phyloP scores from a whole-genome alignment of 2,888 invertebrate species.

The Agriopis marginaria region DNA sequence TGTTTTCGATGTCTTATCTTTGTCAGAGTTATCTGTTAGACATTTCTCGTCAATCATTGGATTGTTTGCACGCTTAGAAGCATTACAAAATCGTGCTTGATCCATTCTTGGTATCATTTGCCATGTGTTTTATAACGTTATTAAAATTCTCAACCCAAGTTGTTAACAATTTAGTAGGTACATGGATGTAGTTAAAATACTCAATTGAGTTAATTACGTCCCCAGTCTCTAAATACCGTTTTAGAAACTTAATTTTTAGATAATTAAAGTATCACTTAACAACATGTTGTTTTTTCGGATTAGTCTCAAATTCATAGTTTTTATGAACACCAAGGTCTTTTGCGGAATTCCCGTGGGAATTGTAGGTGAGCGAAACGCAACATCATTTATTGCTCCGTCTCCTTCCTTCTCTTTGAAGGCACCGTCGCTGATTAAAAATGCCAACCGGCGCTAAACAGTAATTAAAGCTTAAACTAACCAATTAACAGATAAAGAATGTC shows the following conservation, averaged over 20 bases:
- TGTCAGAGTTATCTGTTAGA: conserved; percentile 15
- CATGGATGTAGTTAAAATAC: too few relatives aligned
- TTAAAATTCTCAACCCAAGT: too few relatives aligned
- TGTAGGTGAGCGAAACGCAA: background rate
- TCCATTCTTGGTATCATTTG: background rate
- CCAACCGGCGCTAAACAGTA: conserved; percentile 27
- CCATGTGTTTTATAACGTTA: too few relatives aligned
- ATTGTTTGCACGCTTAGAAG: conserved; percentile 2
- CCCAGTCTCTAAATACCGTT: background rate
- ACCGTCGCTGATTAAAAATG: conserved; percentile 26
- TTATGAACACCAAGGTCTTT: background rate
- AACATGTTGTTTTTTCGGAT: background rate
- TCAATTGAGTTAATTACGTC: background rate
- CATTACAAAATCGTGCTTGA: background rate
- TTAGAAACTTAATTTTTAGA: background rate
- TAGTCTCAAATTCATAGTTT: conserved; percentile 2
- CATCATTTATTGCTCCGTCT: background rate
- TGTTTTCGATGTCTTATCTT: conserved; percentile 13
- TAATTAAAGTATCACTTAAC: background rate
- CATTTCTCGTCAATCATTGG: conserved; percentile 24
- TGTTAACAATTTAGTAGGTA: too few relatives aligned
- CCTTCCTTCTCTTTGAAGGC: conserved; percentile 3
- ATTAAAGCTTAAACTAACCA: conserved; percentile 32
- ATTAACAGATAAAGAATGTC: conserved; percentile 33
- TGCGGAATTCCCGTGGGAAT: conserved; percentile 10